A percentile compares a stretch with the other conserved stretches of the same genome.
These are phyloP conservation scores for Eristalis pertinax DNA, from an alignment of 2,888 invertebrate genomes.

Conservation along the genomic window DNA sequence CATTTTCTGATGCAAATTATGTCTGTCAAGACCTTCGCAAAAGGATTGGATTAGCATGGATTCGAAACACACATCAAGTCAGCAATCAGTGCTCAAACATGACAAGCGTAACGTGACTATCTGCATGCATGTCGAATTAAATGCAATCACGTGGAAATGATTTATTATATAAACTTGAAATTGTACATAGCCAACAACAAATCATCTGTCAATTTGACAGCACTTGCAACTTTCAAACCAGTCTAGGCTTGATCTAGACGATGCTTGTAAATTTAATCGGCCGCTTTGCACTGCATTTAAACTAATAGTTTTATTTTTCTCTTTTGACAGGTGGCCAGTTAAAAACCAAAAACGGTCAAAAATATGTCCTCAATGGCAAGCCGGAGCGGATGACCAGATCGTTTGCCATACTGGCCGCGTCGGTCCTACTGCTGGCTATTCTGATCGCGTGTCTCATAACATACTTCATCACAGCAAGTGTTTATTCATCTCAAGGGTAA, in stretches of 20 bases:
- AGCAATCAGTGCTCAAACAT: not conserved
- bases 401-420: slow-evolving; percentile 77
- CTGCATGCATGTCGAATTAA: not conserved
- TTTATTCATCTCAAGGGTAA: slow-evolving; percentile 76
- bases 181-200: not conserved
- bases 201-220: not conserved
- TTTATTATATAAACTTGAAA: not conserved
- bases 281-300: not conserved
- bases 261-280: not conserved
- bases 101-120: not conserved
- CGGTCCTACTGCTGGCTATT: slow-evolving; percentile 77
- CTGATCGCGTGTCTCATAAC: slow-evolving; percentile 78
- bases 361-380: slow-evolving; percentile 81
- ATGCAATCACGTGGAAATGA: not conserved
- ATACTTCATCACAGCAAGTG: slow-evolving; percentile 78
- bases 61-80: no score
- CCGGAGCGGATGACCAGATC: slow-evolving; percentile 79
- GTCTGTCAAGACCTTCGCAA: no score
- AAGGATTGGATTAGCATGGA: no score
- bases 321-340: slow-evolving; percentile 80
- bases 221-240: not conserved
- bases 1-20: no score
- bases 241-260: not conserved
- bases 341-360: slow-evolving; percentile 82
- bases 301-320: slow-evolving; percentile 6